phyloP scores from a whole-genome alignment of 2,113 vertebrate species.

The Geococcyx californianus region DNA sequence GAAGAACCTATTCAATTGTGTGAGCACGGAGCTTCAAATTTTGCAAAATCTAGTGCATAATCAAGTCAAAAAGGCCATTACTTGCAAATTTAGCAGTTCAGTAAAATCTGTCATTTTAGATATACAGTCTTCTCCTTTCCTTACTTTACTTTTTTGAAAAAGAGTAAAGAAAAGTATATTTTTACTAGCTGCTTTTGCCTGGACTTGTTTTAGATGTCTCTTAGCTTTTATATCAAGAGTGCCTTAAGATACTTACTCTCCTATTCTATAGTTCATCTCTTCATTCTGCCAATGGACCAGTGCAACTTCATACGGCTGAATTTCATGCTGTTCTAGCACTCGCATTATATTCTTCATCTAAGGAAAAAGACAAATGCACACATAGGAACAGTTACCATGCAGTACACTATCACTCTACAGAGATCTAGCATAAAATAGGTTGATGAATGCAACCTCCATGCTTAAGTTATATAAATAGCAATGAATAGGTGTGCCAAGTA shows the following conservation, averaged over 20 bases:
- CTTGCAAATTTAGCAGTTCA: neutral
- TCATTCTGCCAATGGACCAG: constrained; percentile 98
- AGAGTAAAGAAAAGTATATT: neutral
- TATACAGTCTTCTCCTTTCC: neutral
- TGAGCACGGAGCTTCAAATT: neutral
- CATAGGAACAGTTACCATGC: neutral
- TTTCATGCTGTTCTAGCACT: constrained; percentile 91
- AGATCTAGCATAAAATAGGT: neutral
- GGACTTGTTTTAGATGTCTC: neutral
- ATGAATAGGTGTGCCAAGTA: neutral
- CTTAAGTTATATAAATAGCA: neutral
- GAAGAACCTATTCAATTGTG: neutral
- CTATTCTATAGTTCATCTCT: constrained; percentile 90
- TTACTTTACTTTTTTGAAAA: neutral
- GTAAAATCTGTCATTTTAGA: neutral
- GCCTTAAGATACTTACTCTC: constrained; percentile 79
- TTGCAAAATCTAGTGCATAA: neutral
- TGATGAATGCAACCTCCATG: neutral
- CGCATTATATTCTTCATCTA: constrained; percentile 88
- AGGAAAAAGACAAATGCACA: neutral
- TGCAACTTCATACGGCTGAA: constrained; percentile 93
- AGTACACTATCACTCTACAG: neutral
- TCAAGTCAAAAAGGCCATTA: neutral
- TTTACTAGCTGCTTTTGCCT: neutral
- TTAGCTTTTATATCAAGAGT: neutral